Evolutionary conservation across 2,113 vertebrate species (phyloP).

Genomic region (Oreochromis aureus): DNA sequence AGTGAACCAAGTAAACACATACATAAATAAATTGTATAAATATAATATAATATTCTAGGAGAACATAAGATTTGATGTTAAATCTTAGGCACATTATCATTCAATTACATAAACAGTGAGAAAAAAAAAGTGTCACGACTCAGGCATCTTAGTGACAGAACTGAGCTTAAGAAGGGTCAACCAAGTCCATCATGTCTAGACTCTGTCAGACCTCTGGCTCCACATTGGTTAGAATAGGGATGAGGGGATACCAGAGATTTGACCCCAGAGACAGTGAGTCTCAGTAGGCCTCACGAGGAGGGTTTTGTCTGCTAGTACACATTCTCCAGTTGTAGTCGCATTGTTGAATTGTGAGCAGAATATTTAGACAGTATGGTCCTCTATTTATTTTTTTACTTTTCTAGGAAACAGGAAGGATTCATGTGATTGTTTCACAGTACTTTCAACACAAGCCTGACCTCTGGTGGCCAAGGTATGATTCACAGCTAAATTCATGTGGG

Average conservation of each 20-base stretch:
- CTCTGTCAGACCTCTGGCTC: constrained; percentile 57
- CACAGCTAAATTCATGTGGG: neutral
- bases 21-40: neutral
- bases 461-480: constrained; percentile 36
- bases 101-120: constrained; percentile 9
- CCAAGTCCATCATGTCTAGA: constrained; percentile 57
- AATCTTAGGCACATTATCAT: neutral
- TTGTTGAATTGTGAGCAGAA: constrained; percentile 3
- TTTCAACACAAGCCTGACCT: constrained; percentile 27
- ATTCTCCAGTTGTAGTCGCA: constrained; percentile 40
- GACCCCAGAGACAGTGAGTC: constrained; percentile 62
- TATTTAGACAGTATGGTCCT: neutral
- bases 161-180: constrained; percentile 22
- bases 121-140: constrained; percentile 13
- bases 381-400: neutral
- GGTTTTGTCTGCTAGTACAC: constrained; percentile 27
- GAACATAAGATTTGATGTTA: neutral
- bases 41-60: neutral
- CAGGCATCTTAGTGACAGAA: neutral
- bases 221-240: constrained; percentile 54
- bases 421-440: neutral
- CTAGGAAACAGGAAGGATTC: neutral
- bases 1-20: neutral
- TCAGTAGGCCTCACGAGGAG: constrained; percentile 46
- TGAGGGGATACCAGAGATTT: constrained; percentile 57